Conservation (phyloP, 2,888 invertebrate genomes). For the Slavum lentiscoides region DNA sequence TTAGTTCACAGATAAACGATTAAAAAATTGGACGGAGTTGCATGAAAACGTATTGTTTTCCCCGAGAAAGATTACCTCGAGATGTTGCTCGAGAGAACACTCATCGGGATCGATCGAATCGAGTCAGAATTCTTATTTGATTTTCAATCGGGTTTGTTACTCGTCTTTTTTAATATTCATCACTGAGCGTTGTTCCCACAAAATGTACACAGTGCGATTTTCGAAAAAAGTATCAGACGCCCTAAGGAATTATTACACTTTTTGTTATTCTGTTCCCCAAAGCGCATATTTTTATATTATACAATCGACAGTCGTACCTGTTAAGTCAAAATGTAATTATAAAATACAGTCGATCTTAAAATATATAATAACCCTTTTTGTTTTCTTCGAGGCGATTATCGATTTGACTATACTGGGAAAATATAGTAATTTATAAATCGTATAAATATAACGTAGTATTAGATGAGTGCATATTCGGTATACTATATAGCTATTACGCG, state of each 20-base stretch:
- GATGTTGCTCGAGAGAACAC: not conserved
- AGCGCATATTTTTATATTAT: no score
- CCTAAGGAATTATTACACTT: no score
- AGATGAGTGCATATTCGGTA: not conserved
- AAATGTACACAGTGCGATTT: not conserved
- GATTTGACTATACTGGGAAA: not conserved
- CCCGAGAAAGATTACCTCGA: not conserved
- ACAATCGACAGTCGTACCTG: no score
- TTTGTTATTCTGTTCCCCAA: no score
- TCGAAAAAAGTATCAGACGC: not conserved
- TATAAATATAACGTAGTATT: not conserved
- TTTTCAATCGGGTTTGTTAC: not conserved
- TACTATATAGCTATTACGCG: no score
- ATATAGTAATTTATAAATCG: not conserved
- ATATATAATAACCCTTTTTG: not conserved
- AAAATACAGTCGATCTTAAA: not conserved
- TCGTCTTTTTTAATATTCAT: not conserved
- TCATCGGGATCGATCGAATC: not conserved
- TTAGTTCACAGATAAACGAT: not conserved
- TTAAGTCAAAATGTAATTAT: not conserved
- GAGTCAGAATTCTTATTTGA: slow-evolving; percentile 14
- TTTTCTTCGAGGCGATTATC: not conserved
- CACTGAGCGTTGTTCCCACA: no score
- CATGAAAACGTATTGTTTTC: not conserved
- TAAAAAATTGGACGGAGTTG: not conserved